These are phyloP conservation scores for Dioctria rufipes DNA, from an alignment of 2,888 invertebrate genomes.

Conservation along the genomic window DNA sequence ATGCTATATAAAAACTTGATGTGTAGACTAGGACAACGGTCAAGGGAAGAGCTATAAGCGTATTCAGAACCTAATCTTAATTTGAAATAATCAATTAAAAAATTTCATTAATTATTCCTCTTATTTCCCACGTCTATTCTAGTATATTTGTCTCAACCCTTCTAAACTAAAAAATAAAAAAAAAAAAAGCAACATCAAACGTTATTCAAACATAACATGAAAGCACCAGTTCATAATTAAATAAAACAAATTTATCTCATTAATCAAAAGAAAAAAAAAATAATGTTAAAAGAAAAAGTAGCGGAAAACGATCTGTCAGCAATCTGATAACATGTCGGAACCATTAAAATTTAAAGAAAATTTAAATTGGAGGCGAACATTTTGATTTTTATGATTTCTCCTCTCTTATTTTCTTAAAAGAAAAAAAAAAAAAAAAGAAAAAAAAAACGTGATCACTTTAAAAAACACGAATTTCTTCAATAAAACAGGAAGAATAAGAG, in stretches of 20 bases:
- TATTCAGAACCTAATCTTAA: no score
- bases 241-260: slow-evolving; percentile 24
- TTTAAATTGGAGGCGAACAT: slow-evolving; percentile 9
- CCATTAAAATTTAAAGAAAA: slow-evolving; percentile 5
- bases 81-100: no score
- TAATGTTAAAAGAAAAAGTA: slow-evolving; percentile 7
- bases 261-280: not conserved
- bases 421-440: not conserved
- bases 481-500: not conserved
- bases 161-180: no score
- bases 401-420: not conserved
- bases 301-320: slow-evolving; percentile 24
- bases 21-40: no score
- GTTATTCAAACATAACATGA: slow-evolving; percentile 4
- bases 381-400: slow-evolving; percentile 4
- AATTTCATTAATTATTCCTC: no score
- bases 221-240: slow-evolving; percentile 15
- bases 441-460: no score
- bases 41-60: no score
- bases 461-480: not conserved
- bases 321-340: slow-evolving; percentile 9
- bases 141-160: no score
- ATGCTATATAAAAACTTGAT: no score
- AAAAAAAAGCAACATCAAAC: not conserved
- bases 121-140: no score